Evolutionary conservation across 2,113 vertebrate genomes (phyloP).

Genomic region (Junco hyemalis): DNA sequence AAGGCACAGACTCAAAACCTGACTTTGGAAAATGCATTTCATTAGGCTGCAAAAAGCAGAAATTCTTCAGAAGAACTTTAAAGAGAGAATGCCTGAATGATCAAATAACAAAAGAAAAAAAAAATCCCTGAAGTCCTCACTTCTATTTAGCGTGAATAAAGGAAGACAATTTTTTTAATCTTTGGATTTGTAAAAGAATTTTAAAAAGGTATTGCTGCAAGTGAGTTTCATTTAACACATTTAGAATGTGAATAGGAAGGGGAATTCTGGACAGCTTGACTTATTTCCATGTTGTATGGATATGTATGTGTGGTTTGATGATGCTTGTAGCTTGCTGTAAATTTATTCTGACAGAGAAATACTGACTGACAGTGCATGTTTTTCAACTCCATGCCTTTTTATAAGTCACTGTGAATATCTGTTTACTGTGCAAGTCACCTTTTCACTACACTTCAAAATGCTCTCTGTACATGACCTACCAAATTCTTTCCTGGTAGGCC

Average conservation of each 20-base stretch:
- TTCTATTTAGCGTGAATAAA: background rate
- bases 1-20: background rate
- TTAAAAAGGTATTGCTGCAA: background rate
- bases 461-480: background rate
- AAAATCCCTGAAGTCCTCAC: background rate
- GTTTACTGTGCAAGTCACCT: background rate
- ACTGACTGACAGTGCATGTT: background rate
- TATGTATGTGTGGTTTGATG: background rate
- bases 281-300: background rate
- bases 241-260: background rate
- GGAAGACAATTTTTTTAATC: background rate
- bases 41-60: background rate
- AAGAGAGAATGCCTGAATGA: background rate
- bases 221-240: background rate
- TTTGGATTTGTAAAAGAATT: background rate
- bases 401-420: background rate
- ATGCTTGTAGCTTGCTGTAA: background rate
- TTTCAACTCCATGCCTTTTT: background rate
- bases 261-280: background rate
- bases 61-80: background rate
- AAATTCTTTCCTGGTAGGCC: background rate
- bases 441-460: background rate
- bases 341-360: background rate
- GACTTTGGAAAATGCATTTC: background rate
- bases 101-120: background rate